Evolutionary conservation across 2,113 vertebrate species (phyloP), one percentile per base, ranked within the genome.

Genomic region (Gymnorhina tibicen): DNA sequence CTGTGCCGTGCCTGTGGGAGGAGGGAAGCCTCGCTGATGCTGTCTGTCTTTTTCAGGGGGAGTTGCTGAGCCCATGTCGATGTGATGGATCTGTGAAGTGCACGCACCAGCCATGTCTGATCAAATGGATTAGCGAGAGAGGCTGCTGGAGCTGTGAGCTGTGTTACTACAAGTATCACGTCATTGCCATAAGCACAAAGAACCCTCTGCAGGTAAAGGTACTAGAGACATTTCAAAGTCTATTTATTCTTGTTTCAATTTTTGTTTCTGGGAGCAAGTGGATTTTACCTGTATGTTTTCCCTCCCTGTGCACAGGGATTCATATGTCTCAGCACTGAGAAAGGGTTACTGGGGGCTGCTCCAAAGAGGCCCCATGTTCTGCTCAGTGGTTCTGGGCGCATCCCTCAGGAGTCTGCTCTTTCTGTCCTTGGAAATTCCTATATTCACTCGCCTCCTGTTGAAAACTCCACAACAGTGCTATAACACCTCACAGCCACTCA

Each of bases 141-240:
- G 99, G 99, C 35, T 99, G 99, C 96, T 99, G 99, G 99, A 99
- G 99, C 96, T 99, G 99, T 80, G 99, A 99, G 96, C 98, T 99
- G 80, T 99, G 99, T 97, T 99, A 99, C 98, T 99, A 99, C 98
- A 99, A 99, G 98, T 99, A 99, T 96, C 99, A 99, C 81, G 99
- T 99, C 98, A 99, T 99, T 95, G 99, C 99, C 98, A 99, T 99
- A 98, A 99, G 99, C 99, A 99, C 99, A 97, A 99, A 99, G 98
- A 99, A 99, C 96, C 99, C 99, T 67, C 98, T 99, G 86, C 99
- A 99, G 99, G 99, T 99, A 98, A 98, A 92, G 81, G 97, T 97
- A 97, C 96, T 96, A 97, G 96, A 97, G 94, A 97, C 93, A 97
- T 97, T 97, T 96, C 96, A 94, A 97, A 96, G 97, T 94, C 92